phyloP scores from a whole-genome alignment of 2,888 invertebrate species.

The Peribatodes rhomboidaria region DNA sequence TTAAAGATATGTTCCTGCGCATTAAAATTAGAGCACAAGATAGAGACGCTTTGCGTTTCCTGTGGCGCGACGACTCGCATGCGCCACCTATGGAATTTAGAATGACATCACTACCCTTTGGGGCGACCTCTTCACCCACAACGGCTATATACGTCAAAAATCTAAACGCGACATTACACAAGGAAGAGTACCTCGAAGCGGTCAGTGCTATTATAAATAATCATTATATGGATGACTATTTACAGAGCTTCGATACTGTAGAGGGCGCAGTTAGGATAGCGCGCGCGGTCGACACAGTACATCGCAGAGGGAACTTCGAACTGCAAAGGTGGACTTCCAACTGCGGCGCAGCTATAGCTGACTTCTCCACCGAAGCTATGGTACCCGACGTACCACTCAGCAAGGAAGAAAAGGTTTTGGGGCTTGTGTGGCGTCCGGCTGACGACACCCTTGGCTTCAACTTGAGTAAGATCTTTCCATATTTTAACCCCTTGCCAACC shows the following conservation, averaged over 20 bases:
- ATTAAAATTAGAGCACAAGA: constrained; percentile 22
- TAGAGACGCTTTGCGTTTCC: constrained; percentile 21
- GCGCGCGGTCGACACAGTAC: no score
- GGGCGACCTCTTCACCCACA: constrained; percentile 38
- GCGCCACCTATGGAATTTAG: constrained; percentile 19
- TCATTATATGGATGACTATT: constrained; percentile 34
- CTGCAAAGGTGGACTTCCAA: no score
- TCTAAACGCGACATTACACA: constrained; percentile 14
- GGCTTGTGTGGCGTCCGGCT: no score
- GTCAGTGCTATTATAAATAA: not conserved
- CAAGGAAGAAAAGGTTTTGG: no score
- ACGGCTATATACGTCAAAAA: constrained; percentile 33
- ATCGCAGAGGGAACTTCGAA: no score
- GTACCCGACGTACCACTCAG: no score
- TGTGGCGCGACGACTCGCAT: constrained; percentile 30
- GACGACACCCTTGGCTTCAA: no score
- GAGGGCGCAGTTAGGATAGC: no score
- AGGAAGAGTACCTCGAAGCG: constrained; percentile 4
- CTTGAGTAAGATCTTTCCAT: no score
- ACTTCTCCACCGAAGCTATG: no score
- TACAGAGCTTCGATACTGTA: not conserved
- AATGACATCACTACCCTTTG: constrained; percentile 43
- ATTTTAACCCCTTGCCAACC: no score
- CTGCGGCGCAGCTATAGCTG: no score
- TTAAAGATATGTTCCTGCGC: constrained; percentile 35